These are phyloP conservation scores for Urocyon cinereoargenteus DNA, from an alignment of 2,797 vertebrate genomes.

Conservation along the genomic window DNA sequence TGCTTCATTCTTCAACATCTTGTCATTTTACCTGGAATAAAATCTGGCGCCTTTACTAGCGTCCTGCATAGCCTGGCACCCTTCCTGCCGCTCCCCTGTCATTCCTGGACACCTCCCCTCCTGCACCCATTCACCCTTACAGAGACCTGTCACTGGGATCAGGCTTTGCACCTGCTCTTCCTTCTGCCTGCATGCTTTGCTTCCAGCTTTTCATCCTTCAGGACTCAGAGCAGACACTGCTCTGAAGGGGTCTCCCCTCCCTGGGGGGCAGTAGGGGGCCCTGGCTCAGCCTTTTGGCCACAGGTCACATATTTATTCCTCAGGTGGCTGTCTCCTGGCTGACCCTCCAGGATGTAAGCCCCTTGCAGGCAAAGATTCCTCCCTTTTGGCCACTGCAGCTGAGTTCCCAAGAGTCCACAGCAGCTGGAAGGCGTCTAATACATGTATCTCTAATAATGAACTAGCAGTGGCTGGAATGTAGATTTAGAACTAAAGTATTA, in stretches of 20 bases:
- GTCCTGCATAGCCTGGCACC: too few species aligned
- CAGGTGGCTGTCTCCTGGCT: fast-evolving
- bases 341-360: background rate
- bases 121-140: fast-evolving
- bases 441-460: background rate
- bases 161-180: background rate
- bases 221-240: background rate
- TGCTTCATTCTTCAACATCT: background rate
- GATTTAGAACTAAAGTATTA: background rate
- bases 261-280: background rate
- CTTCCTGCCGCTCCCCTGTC: fast-evolving
- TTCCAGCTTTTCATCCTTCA: background rate
- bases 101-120: fast-evolving
- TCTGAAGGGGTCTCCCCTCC: background rate
- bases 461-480: background rate
- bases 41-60: background rate
- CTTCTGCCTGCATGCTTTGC: background rate
- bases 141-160: fast-evolving
- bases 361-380: background rate
- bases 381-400: background rate
- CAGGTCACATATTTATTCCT: background rate
- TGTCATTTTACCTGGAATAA: background rate
- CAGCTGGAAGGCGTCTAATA: background rate
- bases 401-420: background rate
- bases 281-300: background rate